These are phyloP conservation scores for Alviniconcha strummeri DNA, from an alignment of 2,888 invertebrate species.

Conservation along the genomic window DNA sequence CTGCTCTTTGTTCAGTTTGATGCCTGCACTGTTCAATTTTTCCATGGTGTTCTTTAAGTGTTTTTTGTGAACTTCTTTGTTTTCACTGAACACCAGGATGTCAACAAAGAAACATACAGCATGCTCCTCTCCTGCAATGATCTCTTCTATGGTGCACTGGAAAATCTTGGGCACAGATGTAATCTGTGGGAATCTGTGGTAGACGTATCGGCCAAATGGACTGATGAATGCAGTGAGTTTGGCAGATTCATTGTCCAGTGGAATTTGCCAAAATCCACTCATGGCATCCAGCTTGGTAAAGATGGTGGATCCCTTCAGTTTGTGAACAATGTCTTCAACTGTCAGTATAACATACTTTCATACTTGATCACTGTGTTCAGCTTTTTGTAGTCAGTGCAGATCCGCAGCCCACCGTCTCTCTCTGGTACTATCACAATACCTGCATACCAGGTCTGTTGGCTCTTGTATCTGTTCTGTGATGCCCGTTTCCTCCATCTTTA, in stretches of 20 bases:
- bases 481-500: neutral
- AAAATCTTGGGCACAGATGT: neutral
- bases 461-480: neutral
- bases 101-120: neutral
- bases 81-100: slow-evolving; percentile 3
- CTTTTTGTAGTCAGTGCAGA: neutral
- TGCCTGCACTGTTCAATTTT: neutral
- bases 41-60: neutral
- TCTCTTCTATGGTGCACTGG: neutral
- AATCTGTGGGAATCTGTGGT: neutral
- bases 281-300: neutral
- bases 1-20: neutral
- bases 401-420: neutral
- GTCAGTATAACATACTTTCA: neutral
- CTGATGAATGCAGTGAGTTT: slow-evolving; percentile 6
- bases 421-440: neutral
- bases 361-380: neutral
- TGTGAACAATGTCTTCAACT: neutral
- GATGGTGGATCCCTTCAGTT: neutral
- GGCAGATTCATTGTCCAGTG: neutral
- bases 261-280: neutral
- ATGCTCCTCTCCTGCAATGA: neutral
- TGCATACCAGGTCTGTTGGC: neutral
- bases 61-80: neutral
- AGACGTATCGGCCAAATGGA: neutral